Conservation (phyloP, 2,888 invertebrate species). For the Dolichomitus sp. region DNA sequence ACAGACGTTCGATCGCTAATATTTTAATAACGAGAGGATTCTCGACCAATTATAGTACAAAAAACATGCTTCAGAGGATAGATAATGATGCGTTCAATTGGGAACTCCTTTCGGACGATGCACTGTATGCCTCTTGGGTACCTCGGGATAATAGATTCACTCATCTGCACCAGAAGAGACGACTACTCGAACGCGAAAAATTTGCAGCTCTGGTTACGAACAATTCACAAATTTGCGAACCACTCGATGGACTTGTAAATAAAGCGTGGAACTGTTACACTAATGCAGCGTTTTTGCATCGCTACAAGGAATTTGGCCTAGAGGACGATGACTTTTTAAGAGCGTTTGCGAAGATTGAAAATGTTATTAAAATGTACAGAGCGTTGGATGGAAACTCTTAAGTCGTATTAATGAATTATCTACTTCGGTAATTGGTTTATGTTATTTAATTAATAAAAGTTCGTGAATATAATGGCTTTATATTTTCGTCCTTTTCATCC, state of each 20-base stretch:
- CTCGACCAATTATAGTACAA: conserved; percentile 11
- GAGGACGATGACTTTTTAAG: conserved; percentile 86
- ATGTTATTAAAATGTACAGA: conserved; percentile 86
- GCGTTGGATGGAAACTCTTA: conserved; percentile 72
- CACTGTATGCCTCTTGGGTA: conserved; percentile 85
- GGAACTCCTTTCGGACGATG: conserved; percentile 80
- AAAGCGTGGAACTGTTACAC: conserved; percentile 87
- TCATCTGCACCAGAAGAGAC: conserved; percentile 84
- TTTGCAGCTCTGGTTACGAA: conserved; percentile 86
- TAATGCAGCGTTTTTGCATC: conserved; percentile 87
- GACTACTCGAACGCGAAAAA: conserved; percentile 84
- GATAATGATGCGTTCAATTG: conserved; percentile 73
- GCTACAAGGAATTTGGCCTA: conserved; percentile 86
- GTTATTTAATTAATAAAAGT: background rate
- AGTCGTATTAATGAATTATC: background rate
- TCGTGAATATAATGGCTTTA: background rate
- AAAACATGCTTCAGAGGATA: conserved; percentile 47
- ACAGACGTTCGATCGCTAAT: conserved; percentile 81
- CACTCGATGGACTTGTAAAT: conserved; percentile 84
- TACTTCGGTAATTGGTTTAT: background rate
- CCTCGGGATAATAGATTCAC: conserved; percentile 79
- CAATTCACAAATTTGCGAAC: conserved; percentile 83
- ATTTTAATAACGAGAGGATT: conserved; percentile 85
- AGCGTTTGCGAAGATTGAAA: conserved; percentile 87
- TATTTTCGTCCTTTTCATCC: background rate